Percentiles rank a stretch among this genome's conserved stretches.
Conservation (phyloP, 2,797 vertebrate genomes). For the Allobates femoralis region DNA sequence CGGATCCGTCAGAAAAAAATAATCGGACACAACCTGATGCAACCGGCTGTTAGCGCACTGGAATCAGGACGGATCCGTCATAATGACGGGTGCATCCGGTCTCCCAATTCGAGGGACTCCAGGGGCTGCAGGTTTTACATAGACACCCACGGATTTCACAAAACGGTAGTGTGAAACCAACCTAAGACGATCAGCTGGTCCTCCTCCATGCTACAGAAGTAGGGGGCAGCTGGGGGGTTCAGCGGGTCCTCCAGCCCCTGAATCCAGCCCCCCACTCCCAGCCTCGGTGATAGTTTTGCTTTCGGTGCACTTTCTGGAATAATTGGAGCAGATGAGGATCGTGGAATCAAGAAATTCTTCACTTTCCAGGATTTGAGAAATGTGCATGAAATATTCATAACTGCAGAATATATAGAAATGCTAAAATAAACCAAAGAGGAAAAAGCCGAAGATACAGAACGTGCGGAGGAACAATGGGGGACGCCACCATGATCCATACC, state of each 20-base stretch:
- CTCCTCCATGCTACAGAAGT: not conserved
- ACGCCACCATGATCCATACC: not conserved
- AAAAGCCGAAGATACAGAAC: not conserved
- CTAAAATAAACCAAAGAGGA: not conserved
- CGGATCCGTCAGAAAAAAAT: too few species aligned
- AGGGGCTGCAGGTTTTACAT: too few species aligned
- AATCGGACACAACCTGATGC: too few species aligned
- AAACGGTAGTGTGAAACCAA: too few species aligned
- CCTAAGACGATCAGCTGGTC: not conserved
- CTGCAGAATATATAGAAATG: not conserved
- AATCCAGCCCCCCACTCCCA: not conserved
- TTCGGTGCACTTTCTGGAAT: not conserved
- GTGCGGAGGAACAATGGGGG: not conserved
- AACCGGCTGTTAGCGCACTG: too few species aligned
- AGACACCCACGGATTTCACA: too few species aligned
- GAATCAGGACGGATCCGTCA: too few species aligned
- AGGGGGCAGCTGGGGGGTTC: not conserved
- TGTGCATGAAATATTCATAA: conserved; percentile 16
- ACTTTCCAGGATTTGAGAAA: not conserved
- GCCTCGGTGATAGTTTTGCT: not conserved
- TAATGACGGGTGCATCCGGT: too few species aligned
- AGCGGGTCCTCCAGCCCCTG: not conserved
- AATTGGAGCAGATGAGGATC: not conserved
- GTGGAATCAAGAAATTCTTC: not conserved
- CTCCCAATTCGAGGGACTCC: too few species aligned